Percentiles rank a stretch among this genome's conserved stretches.
Evolutionary conservation across 1,140 invertebrate genomes (phyloP).

Genomic region (Drosophila sproati): DNA sequence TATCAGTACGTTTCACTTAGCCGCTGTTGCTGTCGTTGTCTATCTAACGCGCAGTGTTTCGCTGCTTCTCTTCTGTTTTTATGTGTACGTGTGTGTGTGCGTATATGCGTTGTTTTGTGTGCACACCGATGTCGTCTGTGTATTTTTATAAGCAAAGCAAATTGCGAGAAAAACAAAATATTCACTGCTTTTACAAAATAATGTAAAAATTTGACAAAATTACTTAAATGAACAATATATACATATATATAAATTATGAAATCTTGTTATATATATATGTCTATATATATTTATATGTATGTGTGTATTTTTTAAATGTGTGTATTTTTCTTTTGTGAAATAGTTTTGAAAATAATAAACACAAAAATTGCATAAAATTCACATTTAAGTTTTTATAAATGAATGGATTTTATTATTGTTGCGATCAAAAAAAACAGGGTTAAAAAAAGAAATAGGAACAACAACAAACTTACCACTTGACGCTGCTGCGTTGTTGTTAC

Average conservation of each 20-base stretch:
- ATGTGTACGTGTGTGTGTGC: conserved; percentile 15
- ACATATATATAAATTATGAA: conserved; percentile 28
- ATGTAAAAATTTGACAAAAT: conserved; percentile 43
- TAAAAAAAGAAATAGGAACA: conserved; percentile 12
- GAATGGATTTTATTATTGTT: conserved; percentile 10
- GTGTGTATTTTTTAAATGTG: background rate
- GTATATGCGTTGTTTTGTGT: conserved; percentile 24
- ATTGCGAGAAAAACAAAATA: conserved; percentile 33
- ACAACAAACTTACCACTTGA: conserved; percentile 54
- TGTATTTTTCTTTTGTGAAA: conserved; percentile 26
- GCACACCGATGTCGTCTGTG: conserved; percentile 8
- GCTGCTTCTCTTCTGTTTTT: conserved; percentile 22
- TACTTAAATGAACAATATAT: background rate
- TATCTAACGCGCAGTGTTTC: conserved; percentile 58
- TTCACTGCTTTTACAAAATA: conserved; percentile 37
- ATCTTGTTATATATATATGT: conserved; percentile 14
- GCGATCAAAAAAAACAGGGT: conserved; percentile 14
- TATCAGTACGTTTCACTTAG: conserved; percentile 66
- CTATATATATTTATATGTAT: conserved; percentile 19
- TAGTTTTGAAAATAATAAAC: conserved; percentile 49
- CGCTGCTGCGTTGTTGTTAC: conserved; percentile 48
- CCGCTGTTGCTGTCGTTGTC: conserved; percentile 52
- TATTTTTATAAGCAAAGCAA: conserved; percentile 49
- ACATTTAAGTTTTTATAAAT: conserved; percentile 25
- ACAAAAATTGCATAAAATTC: conserved; percentile 55